Conservation (phyloP, 2,888 invertebrate species). For the Nomada ferruginata region DNA sequence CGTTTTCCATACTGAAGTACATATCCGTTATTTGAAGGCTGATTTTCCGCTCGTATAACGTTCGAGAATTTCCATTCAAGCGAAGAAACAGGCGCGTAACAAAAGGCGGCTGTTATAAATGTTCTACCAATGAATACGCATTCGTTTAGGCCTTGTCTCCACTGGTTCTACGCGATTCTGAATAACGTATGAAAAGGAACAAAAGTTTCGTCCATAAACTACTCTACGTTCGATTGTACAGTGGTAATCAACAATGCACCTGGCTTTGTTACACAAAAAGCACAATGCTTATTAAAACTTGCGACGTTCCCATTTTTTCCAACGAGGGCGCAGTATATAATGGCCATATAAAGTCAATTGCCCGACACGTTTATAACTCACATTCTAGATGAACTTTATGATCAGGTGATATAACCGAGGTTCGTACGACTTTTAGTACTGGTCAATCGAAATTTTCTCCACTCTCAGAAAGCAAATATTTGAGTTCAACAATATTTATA, state of each 20-base stretch:
- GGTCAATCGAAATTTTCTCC: no score
- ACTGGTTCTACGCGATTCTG: not conserved
- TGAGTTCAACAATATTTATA: no score
- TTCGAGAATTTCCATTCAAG: no score
- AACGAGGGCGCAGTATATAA: not conserved
- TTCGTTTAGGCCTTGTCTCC: not conserved
- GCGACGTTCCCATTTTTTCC: constrained; percentile 7
- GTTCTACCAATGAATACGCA: not conserved
- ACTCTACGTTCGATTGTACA: not conserved
- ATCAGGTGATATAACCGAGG: not conserved
- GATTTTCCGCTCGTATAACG: no score
- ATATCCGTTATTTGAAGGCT: no score
- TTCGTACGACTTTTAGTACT: no score
- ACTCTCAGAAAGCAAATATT: not conserved
- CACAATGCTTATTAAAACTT: constrained; percentile 22
- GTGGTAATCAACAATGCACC: not conserved
- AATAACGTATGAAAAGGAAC: constrained; percentile 11
- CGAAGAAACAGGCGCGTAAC: not conserved
- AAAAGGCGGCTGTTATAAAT: not conserved
- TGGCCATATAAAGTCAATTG: constrained; percentile 6
- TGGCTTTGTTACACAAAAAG: not conserved
- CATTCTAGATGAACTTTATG: not conserved
- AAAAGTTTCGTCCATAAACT: constrained; percentile 6
- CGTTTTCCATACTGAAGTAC: no score
- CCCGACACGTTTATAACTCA: not conserved